Base-by-base conservation (phyloP, 2,113 vertebrate genomes). In the Malaclemys terrapin region DNA sequence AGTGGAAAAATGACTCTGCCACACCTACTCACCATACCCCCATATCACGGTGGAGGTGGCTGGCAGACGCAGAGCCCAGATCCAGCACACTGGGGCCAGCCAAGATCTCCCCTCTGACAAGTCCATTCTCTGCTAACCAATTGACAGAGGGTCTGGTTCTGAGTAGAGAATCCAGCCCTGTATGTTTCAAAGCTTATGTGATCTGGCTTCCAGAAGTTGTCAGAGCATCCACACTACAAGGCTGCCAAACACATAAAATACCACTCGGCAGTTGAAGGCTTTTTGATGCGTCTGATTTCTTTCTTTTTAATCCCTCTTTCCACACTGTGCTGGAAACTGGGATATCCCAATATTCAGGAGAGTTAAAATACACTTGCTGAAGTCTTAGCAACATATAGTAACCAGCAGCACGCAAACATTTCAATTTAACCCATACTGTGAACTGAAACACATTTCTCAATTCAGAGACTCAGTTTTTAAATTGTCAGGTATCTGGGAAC, bases 311-410 rank as follows among this genome's bases (percentile, higher is more conserved):
- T 53, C 85, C 65, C 57, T 82, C 27, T 53, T 65, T 10, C 56
- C 31, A 38, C 27, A 35, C 27, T 1, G 0, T 0, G 2, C 5
- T 20, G 25, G 52, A 13, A 3, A 0, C 25, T 50, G 27, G n/a
- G 47, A n/a, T 14, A 57, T 25, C 79, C 75, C 1, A 0, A 62
- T 72, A 47, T 56, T 86, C 59, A 80, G 59, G 10, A 86, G 29
- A 52, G 35, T 8, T 4, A 84, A 24, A 57, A 84, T 0, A 0
- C 6, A 16, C 38, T 80, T 56, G 25, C 4, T 1, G 2, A 56
- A 90, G 35, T 54, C 50, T 49, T 2, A 13, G 27, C 38, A 92
- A 80, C 24, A 13, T 4, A 0, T 16, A 49, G 29, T 29, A 72
- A 82, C 38, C 72, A 86, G 53, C 80, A 35, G 14, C 35, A 25